Evolutionary conservation across 2,888 invertebrate genomes (phyloP), one percentile per base, ranked within the genome.

Genomic region (Pediacus dermestoides): DNA sequence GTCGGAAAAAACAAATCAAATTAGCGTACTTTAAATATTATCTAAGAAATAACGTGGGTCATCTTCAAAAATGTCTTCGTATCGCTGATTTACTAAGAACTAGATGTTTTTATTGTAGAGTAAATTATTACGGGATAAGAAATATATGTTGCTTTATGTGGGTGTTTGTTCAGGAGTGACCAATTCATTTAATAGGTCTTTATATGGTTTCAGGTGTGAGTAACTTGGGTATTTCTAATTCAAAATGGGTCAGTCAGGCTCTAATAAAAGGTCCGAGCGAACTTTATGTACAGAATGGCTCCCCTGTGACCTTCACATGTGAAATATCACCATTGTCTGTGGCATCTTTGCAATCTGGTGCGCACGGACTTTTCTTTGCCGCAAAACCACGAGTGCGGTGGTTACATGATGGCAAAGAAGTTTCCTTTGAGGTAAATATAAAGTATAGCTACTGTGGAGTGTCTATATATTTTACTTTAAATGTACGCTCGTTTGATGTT

Each of bases 271-370:
- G 76, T 32, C 74, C 76, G 6, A 66, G 70, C 30, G 75, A 76
- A 63, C 73, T 74, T 56, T 71, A 69, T 58, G 73, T 75, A 37
- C 68, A 70, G 42, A 64, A 67, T 39, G 77, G 77, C 30, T 74
- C 75, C 49, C 74, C 74, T 32, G 70, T 76, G 58, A 74, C 73
- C 50, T 69, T 78, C 54, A 74, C 74, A 51, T 78, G 78, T 66
- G 71, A 74, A 61, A 70, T 77, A 60, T 70, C 70, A 47, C 69
- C 67, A 4, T 36, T 56, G 42, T 48, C 52, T 34, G 33, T 42
- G 28, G 33, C 38, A 37, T 43, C 45, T 27, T 22, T 21, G 23
- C 45, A 40, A 37, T 47, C 50, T 28, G 50, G 52, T 31, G 37
- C 50, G 33, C 48, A 47, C 43, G 39, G 51, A 39, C 37, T 52